Base-by-base conservation (phyloP, 2,113 vertebrate genomes). In the Osmerus eperlanus region DNA sequence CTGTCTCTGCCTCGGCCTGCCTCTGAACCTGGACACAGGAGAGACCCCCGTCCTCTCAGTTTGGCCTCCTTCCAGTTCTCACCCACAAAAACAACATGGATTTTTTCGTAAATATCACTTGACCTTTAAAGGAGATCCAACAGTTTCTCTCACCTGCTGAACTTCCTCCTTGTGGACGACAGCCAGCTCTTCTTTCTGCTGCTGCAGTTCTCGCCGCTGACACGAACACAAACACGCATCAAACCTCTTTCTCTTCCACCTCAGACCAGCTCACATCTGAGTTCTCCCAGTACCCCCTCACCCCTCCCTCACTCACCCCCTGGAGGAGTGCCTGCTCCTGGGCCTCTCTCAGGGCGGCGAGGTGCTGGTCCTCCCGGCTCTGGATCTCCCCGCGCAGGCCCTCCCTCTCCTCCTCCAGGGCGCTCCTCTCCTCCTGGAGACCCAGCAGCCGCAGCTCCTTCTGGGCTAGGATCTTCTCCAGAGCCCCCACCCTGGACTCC, bases 381-480 rank as follows among this genome's bases (percentile, higher is more conserved):
- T 83, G 78, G 52, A 90, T 72, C 73, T 84, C 80, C 69, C 65
- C 67, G 69, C 67, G 76, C 78, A 87, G 83, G 4, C 61, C 62
- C 18, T 89, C 85, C 71, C 80, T 85, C 9, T 88, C 86, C n/a
- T 60, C 78, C 63, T 83, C 83, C 19, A 89, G 77, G 47, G 36
- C 41, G 4, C 23, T 67, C 29, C 68, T 65, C 0, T 77, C 62
- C 56, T 91, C 81, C 66, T 86, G 83, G 11, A 87, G 13, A 4
- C 56, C 77, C 9, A 81, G 67, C 52, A 92, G 67, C 68, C 92
- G 88, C 68, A 84, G 71, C 41, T 92, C 91, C 78, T 89, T 93
- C 72, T 92, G 88, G 6, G 84, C 82, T 67, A 94, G 29, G 36
- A 85, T 84, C 71, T 74, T 73, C 80, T 92, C 89, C 56, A 92